Conservation (phyloP, 2,888 invertebrate genomes). For the Lacanobia oleracea region DNA sequence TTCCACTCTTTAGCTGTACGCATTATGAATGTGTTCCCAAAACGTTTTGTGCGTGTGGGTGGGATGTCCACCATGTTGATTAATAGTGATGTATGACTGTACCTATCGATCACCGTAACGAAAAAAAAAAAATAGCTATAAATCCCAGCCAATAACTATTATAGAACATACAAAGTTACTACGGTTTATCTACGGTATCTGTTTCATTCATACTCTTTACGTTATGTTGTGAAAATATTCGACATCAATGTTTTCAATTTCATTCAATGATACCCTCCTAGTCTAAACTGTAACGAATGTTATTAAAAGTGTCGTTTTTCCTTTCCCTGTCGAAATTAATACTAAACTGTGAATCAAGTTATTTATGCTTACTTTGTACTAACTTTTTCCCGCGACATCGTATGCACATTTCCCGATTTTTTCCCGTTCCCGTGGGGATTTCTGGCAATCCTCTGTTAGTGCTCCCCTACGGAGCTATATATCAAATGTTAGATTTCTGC, state of each 20-base stretch:
- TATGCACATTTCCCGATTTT: too few species aligned
- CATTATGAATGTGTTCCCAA: too few species aligned
- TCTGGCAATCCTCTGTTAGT: too few species aligned
- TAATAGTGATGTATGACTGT: not conserved
- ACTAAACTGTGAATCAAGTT: slow-evolving; percentile 37
- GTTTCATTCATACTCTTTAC: slow-evolving; percentile 45
- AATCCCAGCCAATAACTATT: not conserved
- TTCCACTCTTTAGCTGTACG: too few species aligned
- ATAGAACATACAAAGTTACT: not conserved
- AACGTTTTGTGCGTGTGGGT: too few species aligned
- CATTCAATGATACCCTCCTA: slow-evolving; percentile 45
- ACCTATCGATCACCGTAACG: too few species aligned
- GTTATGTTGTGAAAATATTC: slow-evolving; percentile 50
- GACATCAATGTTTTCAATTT: slow-evolving; percentile 37
- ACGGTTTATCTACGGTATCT: slow-evolving; percentile 29
- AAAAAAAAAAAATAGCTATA: not conserved
- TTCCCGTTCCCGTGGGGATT: too few species aligned
- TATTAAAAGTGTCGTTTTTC: slow-evolving; percentile 38
- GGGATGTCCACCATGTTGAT: too few species aligned
- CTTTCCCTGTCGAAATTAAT: slow-evolving; percentile 35
- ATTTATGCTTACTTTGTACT: slow-evolving; percentile 14
- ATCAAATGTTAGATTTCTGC: too few species aligned
- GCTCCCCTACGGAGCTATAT: too few species aligned
- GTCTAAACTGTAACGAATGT: slow-evolving; percentile 31
- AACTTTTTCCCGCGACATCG: too few species aligned